phyloP scores from a whole-genome alignment of 2,888 invertebrate species.

The Eumerus sabulonum region DNA sequence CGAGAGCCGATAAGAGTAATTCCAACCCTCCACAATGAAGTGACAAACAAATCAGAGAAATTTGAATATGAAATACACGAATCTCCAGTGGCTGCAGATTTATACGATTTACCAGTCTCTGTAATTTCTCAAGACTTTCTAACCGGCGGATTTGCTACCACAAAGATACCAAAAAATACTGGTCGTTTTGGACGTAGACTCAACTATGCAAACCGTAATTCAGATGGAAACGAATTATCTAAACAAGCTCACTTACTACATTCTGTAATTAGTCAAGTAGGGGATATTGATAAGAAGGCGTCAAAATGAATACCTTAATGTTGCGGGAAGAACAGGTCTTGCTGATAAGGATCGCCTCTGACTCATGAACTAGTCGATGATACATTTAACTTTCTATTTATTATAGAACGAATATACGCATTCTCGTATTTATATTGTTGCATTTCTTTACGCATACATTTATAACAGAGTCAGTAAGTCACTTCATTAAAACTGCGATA shows the following conservation, averaged over 20 bases:
- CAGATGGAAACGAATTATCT: constrained; percentile 46
- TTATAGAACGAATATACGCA: too few species aligned
- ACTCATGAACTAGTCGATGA: too few species aligned
- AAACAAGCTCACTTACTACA: constrained; percentile 37
- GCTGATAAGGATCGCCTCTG: constrained; percentile 38
- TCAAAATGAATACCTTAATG: constrained; percentile 49
- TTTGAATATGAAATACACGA: constrained; percentile 30
- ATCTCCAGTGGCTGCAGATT: constrained; percentile 30
- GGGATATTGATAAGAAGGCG: constrained; percentile 21
- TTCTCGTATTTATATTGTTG: too few species aligned
- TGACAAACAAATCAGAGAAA: neutral
- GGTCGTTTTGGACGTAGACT: constrained; percentile 16
- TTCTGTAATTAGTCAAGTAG: constrained; percentile 23
- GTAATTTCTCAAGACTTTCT: constrained; percentile 42
- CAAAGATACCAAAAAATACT: neutral
- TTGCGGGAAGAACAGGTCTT: constrained; percentile 26
- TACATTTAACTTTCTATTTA: neutral
- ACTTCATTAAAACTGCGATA: too few species aligned
- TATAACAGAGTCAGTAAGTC: too few species aligned
- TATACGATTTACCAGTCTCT: constrained; percentile 49
- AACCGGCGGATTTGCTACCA: constrained; percentile 49
- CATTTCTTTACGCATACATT: too few species aligned
- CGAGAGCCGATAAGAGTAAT: constrained; percentile 47
- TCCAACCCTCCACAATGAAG: constrained; percentile 24
- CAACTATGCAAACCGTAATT: constrained; percentile 33